Conservation (phyloP, 2,888 invertebrate genomes). For the Microdon myrmicae region DNA sequence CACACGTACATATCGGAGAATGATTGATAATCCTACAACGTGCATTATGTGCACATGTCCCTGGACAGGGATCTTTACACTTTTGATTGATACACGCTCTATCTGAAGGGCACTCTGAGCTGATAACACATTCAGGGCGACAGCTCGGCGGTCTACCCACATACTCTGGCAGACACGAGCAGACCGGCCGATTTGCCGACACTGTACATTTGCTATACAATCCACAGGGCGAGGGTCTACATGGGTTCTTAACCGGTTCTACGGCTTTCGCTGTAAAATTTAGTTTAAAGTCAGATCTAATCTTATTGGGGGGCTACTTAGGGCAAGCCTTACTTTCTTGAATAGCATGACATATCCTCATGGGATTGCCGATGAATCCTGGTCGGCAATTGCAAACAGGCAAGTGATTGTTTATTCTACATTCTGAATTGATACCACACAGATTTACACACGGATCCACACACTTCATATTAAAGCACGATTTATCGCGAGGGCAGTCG, state of each 20-base stretch:
- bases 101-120: constrained; percentile 78
- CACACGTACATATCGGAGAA: constrained; percentile 80
- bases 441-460: constrained; percentile 84
- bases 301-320: neutral
- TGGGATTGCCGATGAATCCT: constrained; percentile 83
- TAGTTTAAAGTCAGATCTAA: too few relatives aligned
- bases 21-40: constrained; percentile 80
- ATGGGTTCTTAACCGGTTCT: constrained; percentile 61
- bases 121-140: constrained; percentile 80
- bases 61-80: constrained; percentile 79
- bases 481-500: constrained; percentile 80
- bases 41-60: constrained; percentile 79
- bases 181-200: constrained; percentile 75
- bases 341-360: constrained; percentile 75
- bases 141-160: constrained; percentile 80
- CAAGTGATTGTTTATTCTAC: constrained; percentile 83
- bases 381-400: constrained; percentile 80
- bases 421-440: constrained; percentile 85
- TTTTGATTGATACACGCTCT: constrained; percentile 80
- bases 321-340: constrained; percentile 63
- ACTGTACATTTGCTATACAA: constrained; percentile 69
- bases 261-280: constrained; percentile 24
- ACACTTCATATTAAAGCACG: constrained; percentile 86
- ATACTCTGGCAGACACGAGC: constrained; percentile 77
- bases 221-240: constrained; percentile 68